Conservation (phyloP, 1,140 invertebrate species). For the Scaptomyza montana region DNA sequence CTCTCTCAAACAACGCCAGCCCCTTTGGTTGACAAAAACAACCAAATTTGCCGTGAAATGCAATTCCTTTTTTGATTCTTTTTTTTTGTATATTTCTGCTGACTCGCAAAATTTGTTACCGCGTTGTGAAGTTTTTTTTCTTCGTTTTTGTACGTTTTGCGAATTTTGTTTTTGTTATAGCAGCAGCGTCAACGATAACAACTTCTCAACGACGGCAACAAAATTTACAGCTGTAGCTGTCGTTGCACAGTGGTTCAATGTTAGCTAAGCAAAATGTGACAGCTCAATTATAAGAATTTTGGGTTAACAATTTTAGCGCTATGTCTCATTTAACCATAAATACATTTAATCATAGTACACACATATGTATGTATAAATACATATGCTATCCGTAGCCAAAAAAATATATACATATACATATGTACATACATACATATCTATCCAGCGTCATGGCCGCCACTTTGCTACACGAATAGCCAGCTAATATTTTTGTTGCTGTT, state of each 20-base stretch:
- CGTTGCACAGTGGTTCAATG: constrained; percentile 59
- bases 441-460: constrained; percentile 45
- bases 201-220: constrained; percentile 75
- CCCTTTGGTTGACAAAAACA: constrained; percentile 55
- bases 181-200: constrained; percentile 70
- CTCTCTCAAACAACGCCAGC: constrained; percentile 15
- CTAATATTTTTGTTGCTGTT: constrained; percentile 26
- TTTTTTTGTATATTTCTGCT: constrained; percentile 57
- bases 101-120: constrained; percentile 76
- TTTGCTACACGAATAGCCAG: constrained; percentile 45
- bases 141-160: constrained; percentile 40
- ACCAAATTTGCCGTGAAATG: constrained; percentile 74
- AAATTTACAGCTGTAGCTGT: constrained; percentile 77
- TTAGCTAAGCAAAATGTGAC: not conserved
- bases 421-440: not conserved
- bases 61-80: constrained; percentile 75
- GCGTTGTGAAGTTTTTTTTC: constrained; percentile 62
- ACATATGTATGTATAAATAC: not conserved
- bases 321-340: too few species aligned
- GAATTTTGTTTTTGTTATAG: constrained; percentile 7
- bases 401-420: too few species aligned
- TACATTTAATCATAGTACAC: too few species aligned
- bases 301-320: not conserved
- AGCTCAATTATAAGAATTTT: not conserved
- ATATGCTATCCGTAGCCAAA: too few species aligned